Base-by-base conservation (phyloP, 2,797 vertebrate genomes). In the Fundulus diaphanus region DNA sequence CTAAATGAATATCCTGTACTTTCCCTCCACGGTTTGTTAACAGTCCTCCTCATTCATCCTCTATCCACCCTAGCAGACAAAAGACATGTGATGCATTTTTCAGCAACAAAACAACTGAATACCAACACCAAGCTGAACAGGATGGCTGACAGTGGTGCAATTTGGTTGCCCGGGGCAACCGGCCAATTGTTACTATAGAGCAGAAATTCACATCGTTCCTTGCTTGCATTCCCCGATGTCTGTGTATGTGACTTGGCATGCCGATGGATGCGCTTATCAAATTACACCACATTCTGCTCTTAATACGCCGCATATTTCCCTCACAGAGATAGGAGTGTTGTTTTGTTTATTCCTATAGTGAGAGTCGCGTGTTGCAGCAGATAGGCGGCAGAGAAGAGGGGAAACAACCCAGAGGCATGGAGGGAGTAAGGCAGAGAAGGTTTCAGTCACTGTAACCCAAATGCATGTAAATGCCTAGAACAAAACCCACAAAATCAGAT, bases 261-360 rank as follows among this genome's bases (percentile, higher is more conserved):
- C 37, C 73, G 46, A 61, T 57, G 72, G 81, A 82, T 46, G 77
- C 18, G 51, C 84, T 86, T 83, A 90, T 92, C 81, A 87, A 90
- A 92, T 93, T 86, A 89, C 85, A 67, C 44, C 82, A 87, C 85
- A 90, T 90, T 93, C 84, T 80, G n/a, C 67, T 81, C 65, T 68
- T 69, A 82, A 79, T 70, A 72, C 67, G 81, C 76, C 44, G 76
- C 77, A 73, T 81, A 73, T 77, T 83, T 83, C 68, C 74, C 78
- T 57, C 78, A 74, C 80, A 80, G 87, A 75, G 66, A 57, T 49
- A 66, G 33, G 12, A 70, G 57, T 54, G 24, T n/a, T 66, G 44
- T 40, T 78, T 72, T 40, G 54, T 74, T 65, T 74, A 67, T 52
- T 40, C 27, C 42, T 63, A 22, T n/a, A 29, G 33, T 31, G n/a